Evolutionary conservation across 2,113 vertebrate genomes (phyloP), one percentile per base, ranked within the genome.

Genomic region (Nerophis lumbriciformis): DNA sequence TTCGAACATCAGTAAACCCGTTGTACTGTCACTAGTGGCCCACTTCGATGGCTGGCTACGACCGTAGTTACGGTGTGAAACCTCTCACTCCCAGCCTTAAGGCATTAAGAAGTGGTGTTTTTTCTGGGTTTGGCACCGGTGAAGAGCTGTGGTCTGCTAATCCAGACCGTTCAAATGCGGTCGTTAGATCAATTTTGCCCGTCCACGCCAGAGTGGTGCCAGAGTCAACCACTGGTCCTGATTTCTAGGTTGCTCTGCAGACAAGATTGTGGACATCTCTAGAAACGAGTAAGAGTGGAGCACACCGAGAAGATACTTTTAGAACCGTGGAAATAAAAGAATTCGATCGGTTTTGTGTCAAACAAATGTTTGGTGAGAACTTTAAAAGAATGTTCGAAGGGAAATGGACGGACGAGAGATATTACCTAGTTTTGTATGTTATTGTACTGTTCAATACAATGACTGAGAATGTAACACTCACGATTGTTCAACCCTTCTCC

Each of bases 1-100:
- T n/a, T 83, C 68, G 38, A 69, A 83, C 58, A 65, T 62, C 64
- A 50, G 59, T 61, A 74, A 61, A 54, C 73, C 69, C 4, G 72
- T 60, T 1, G 66, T 69, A 6, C 64, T 83, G 11, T 85, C 80
- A 44, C 76, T 86, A 0, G 81, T 84, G 73, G 80, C 84, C 57
- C 75, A 79, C 53, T 75, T 66, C 15, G 76, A 80, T 6, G 76
- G 71, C 50, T 83, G 38, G 16, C 45, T 51, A 28, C 0, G 53
- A 61, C 37, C 9, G 1, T 39, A 36, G 14, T 19, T 28, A 19
- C 44, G 5, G 12, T 12, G 48, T n/a, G 10, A 67, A 78, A 49
- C 5, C 28, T 53, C 9, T 52, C 28, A 13, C 38, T 13, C 35
- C 64, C 48, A 39, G 51, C 10, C 42, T 16, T 38, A 48, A 60